Percentiles rank a stretch among this genome's conserved stretches.
Conservation (phyloP, 2,113 vertebrate species). For the Callaeas wilsoni region DNA sequence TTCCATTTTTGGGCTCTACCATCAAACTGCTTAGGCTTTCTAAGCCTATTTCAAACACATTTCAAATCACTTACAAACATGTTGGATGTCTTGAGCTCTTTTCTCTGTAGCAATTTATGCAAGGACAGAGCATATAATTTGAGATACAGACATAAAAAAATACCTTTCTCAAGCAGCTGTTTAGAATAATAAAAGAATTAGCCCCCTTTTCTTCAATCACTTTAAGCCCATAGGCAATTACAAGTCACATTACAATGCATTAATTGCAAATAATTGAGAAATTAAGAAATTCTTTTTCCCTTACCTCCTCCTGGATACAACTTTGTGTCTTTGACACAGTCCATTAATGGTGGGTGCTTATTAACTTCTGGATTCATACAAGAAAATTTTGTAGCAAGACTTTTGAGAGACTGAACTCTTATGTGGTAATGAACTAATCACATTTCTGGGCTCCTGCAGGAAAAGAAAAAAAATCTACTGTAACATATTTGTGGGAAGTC, state of each 20-base stretch:
- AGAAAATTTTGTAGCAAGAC: neutral
- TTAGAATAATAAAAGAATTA: neutral
- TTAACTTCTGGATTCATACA: neutral
- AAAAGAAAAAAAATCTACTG: neutral
- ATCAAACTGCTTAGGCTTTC: neutral
- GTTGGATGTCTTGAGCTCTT: neutral
- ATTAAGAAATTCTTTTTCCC: neutral
- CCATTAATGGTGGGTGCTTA: neutral
- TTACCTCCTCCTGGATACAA: neutral
- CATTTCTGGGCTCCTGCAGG: neutral
- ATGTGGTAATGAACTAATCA: neutral
- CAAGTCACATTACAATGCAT: neutral
- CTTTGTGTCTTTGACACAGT: neutral
- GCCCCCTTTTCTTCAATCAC: neutral
- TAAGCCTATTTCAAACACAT: neutral
- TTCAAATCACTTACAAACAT: neutral
- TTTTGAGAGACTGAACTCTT: neutral
- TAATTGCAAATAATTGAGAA: neutral
- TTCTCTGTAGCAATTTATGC: neutral
- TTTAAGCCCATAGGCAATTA: neutral
- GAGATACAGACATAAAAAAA: neutral
- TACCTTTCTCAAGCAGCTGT: neutral
- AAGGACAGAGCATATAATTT: accelerated
- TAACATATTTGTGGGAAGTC: neutral
- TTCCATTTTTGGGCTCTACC: neutral